Evolutionary conservation across 1,140 invertebrate species (phyloP), one percentile per base, ranked within the genome.

Genomic region (Neuroterus valhalla): DNA sequence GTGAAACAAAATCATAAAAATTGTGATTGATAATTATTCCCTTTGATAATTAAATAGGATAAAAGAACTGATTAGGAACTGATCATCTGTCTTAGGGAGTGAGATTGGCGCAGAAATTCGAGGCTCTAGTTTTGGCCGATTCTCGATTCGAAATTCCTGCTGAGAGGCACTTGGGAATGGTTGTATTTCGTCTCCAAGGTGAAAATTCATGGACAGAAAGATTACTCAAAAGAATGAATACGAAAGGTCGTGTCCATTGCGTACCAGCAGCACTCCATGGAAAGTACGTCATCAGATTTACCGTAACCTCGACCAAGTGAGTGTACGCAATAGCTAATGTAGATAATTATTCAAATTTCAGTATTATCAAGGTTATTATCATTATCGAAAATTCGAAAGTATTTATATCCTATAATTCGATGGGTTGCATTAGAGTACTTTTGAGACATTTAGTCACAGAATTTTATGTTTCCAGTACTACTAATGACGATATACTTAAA

Each of bases 251-350:
- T 74, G 94, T 99, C 3, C 98, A 99, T 87, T 95, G 98, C 62
- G 97, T 99, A 0, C 97, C 98, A 0, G 96, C 98, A 0, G 95
- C 95, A 69, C 91, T 98, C 66, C 96, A 96, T 84, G 94, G 94
- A 0, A 94, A 95, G 87, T 99, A 98, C 84, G 96, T 98, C 17
- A 98, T 98, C 72, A 90, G 95, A 74, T 96, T 95, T 84, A 95
- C 98, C 1, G 94, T 99, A 15, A 99, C 98, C 4, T 98, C 97
- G 10, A 93, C 95, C 46, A 93, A 93, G 89, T 90, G 80, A 82
- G 79, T 79, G n/a, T 31, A 55, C 31, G 31, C 0, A 38, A 38
- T 38, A 38, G 31, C 10, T 38, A 38, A 8, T 8, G 4, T 10
- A 8, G 3, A 1, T 1, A 1, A n/a, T n/a, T n/a, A n/a, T n/a